Base-by-base conservation (phyloP, 2,113 vertebrate species). In the Probosciger aterrimus region DNA sequence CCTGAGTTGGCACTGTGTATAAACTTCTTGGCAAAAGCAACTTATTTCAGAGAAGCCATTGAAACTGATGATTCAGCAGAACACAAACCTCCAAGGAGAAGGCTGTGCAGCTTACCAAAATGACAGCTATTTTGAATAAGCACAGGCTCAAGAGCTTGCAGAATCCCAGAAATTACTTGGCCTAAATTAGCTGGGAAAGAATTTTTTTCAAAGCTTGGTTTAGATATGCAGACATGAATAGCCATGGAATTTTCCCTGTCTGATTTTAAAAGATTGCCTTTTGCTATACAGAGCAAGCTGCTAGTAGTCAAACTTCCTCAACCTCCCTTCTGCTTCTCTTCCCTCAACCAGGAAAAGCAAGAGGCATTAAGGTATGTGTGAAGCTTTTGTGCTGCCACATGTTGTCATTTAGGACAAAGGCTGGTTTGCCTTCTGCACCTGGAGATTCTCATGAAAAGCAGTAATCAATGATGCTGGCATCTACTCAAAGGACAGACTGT, bases 161-260 rank as follows among this genome's bases (percentile, higher is more conserved):
- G 44, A 86, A 60, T 46, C 24, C 18, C 6, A 3, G 50, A 70
- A 52, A 65, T 39, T 1, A 22, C 16, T 52, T 50, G 18, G 25
- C 5, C 68, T 82, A 50, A 81, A 79, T 57, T 69, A 19, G 1
- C 39, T 69, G 74, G 33, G 63, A 37, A 39, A 37, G 30, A 47
- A 27, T 30, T 75, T 86, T 67, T 6, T 90, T 89, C 86, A 79
- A 95, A 94, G 24, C 14, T 74, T 82, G n/a, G 14, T 87, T 86
- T 84, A 86, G 41, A 37, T 83, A 12, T 65, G 28, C 23, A 64
- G 35, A 37, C 10, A 37, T 1, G 1, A 88, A 68, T 28, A 62
- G 22, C 52, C 28, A n/a, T 53, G 53, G 75, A n/a, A 64, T 81
- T 60, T 89, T 52, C 87, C 35, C 12, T 33, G 5, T 63, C 20